Base-by-base conservation (phyloP, 1,140 invertebrate species). In the Zaprionus ghesquierei region DNA sequence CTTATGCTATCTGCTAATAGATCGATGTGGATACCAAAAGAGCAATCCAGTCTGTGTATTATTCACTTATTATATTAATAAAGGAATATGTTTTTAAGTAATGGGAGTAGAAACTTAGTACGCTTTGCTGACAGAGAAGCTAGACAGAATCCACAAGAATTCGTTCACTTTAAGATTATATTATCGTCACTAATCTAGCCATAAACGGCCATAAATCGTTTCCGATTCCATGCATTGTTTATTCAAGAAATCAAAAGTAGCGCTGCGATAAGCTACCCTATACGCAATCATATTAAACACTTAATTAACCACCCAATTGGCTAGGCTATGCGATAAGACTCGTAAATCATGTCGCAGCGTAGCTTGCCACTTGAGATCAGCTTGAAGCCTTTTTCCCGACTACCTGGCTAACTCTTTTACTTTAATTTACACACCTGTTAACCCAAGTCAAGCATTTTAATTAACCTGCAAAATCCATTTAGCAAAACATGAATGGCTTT, bases 1-100 rank as follows among this genome's bases (percentile, higher is more conserved):
- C 15, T 0, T 81, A 75, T 35, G 18, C 33, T 0, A 49, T 64
- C 3, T 86, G 81, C 35, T 62, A 62, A 62, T 31, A 61, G 38
- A 69, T 64, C 15, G 27, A 1, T 49, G 15, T 56, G 35, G 0
- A 12, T 49, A 27, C 25, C 20, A 41, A 25, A 44, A 58, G 29
- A 5, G 5, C 18, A 44, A 18, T 38, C 46, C 58, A 55, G 9
- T 18, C 10, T 55, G 29, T 35, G n/a, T 27, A 66, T 35, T 27
- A 29, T 15, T 29, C 44, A 54, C 50, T 63, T 35, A 55, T 63
- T 63, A 20, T 54, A 44, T 54, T 41, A 62, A 38, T 54, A 63
- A 63, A 46, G 3, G 1, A 46, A 22, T 46, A 22, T 15, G 2
- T 41, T 41, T n/a, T 15, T 15, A 15, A 1, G 31, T 8, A 41